A percentile compares a stretch with the other conserved stretches of the same genome.
phyloP scores from a whole-genome alignment of 2,888 invertebrate genomes.

The Drosophila maculinotata region DNA sequence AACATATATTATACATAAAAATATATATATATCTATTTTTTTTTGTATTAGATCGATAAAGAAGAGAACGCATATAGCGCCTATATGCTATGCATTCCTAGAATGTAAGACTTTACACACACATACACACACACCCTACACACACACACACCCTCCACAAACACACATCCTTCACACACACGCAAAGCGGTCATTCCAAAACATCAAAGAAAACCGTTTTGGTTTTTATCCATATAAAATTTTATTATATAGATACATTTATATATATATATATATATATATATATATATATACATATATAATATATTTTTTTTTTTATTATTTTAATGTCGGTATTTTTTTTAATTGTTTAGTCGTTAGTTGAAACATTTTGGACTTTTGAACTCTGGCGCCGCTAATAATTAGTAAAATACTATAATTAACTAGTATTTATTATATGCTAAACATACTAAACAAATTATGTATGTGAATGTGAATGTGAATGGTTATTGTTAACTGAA shows the following conservation, averaged over 20 bases:
- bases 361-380: constrained; percentile 46
- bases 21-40: constrained; percentile 33
- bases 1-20: constrained; percentile 6
- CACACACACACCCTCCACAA: constrained; percentile 5
- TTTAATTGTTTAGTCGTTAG: constrained; percentile 33
- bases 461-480: constrained; percentile 28
- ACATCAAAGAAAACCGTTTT: constrained; percentile 28
- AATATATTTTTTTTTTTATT: constrained; percentile 14
- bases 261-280: constrained; percentile 8
- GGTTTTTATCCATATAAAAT: constrained; percentile 12
- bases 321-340: constrained; percentile 17
- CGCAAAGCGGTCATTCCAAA: constrained; percentile 67
- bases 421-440: constrained; percentile 49
- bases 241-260: constrained; percentile 9
- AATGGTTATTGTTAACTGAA: constrained; percentile 49
- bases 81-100: constrained; percentile 66
- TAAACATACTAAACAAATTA: constrained; percentile 14
- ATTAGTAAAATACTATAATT: constrained; percentile 21
- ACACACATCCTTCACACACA: constrained; percentile 31
- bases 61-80: constrained; percentile 31
- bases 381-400: constrained; percentile 40
- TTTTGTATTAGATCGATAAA: constrained; percentile 46
- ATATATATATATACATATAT: constrained; percentile 14
- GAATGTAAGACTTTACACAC: constrained; percentile 47
- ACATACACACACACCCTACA: constrained; percentile 23